Evolutionary conservation across 2,797 vertebrate species (phyloP).

Genomic region (Platyrinchus mystaceus): DNA sequence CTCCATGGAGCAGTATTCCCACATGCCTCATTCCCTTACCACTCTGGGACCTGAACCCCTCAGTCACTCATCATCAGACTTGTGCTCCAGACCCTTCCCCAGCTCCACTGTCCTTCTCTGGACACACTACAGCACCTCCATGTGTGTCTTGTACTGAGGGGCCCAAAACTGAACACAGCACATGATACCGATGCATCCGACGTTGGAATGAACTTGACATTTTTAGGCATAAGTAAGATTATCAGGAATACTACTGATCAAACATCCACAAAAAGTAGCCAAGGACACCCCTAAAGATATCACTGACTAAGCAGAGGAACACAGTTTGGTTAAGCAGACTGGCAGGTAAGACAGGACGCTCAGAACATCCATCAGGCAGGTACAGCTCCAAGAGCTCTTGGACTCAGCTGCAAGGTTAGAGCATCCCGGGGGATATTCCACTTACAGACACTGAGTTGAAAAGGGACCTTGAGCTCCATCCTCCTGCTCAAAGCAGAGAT

Average conservation of each 20-base stretch:
- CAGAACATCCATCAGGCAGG: not conserved
- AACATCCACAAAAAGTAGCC: not conserved
- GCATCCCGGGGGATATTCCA: not conserved
- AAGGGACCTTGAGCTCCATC: not conserved
- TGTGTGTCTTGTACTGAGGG: not conserved
- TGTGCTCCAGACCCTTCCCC: not conserved
- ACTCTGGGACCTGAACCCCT: too few relatives aligned
- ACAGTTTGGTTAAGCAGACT: not conserved
- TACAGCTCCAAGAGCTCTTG: not conserved
- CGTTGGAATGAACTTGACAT: rapidly evolving
- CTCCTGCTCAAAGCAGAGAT: not conserved
- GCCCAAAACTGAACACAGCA: not conserved
- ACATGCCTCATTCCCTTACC: not conserved
- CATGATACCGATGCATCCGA: not conserved
- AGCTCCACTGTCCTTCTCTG: not conserved
- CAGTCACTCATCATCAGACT: not conserved
- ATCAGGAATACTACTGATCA: not conserved
- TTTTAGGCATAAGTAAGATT: not conserved
- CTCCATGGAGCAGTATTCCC: not conserved
- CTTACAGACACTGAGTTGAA: not conserved
- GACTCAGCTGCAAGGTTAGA: not conserved
- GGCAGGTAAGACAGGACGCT: not conserved
- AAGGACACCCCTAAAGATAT: not conserved
- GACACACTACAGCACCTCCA: not conserved
- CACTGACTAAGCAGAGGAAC: not conserved